A percentile compares a stretch with the other conserved stretches of the same genome.
These are phyloP conservation scores for Drosophila azteca DNA, from an alignment of 1,140 invertebrate genomes.

Conservation along the genomic window DNA sequence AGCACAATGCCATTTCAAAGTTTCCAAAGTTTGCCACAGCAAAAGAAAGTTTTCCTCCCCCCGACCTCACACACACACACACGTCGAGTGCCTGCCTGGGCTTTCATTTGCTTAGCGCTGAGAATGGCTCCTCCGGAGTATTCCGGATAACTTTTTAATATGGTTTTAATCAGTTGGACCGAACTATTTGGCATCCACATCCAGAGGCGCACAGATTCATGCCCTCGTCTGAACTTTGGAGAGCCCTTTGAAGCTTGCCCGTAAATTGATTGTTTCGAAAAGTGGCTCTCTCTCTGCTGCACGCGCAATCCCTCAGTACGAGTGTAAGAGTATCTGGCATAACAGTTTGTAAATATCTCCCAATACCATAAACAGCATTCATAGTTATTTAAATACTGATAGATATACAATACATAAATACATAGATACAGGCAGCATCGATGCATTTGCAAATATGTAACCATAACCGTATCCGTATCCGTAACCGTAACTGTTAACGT, in stretches of 20 bases:
- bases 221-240: conserved; percentile 5
- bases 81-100: conserved; percentile 10
- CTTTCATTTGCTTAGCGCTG: conserved; percentile 49
- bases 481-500: neutral
- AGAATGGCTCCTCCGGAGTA: conserved; percentile 34
- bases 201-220: conserved; percentile 48
- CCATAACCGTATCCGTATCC: neutral
- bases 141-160: conserved; percentile 75
- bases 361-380: too few relatives aligned
- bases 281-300: too few relatives aligned
- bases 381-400: conserved; percentile 36
- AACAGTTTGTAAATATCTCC: too few relatives aligned
- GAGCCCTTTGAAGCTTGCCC: neutral
- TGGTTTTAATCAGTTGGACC: conserved; percentile 74
- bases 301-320: too few relatives aligned
- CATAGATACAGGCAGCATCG: conserved; percentile 42
- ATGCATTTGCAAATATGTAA: conserved; percentile 32
- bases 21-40: conserved; percentile 44
- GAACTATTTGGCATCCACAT: conserved; percentile 6
- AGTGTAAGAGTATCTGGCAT: neutral
- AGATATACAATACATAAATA: conserved; percentile 30
- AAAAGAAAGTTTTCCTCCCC: conserved; percentile 40
- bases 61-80: conserved; percentile 3
- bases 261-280: too few relatives aligned
- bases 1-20: conserved; percentile 53